Evolutionary conservation across 1,140 invertebrate species (phyloP).

Genomic region (Stegodyphus dumicola): DNA sequence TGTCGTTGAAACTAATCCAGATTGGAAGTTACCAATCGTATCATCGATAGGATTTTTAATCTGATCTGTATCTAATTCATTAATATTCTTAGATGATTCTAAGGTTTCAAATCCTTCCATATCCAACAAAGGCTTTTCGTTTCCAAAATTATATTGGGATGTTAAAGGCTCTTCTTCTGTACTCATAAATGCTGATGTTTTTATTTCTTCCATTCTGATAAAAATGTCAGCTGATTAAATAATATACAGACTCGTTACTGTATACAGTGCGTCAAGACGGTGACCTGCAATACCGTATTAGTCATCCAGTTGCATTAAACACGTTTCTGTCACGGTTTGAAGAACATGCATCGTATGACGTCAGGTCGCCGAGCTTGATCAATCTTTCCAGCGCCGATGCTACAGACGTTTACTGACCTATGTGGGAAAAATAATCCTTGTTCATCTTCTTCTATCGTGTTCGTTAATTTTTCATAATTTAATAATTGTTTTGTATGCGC

Average conservation of each 20-base stretch:
- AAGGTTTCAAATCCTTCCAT: conserved; percentile 48
- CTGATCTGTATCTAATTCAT: conserved; percentile 13
- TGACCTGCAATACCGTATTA: conserved; percentile 28
- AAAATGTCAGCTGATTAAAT: neutral
- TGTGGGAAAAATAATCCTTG: conserved; percentile 32
- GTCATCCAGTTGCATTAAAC: conserved; percentile 54
- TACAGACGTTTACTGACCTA: conserved; percentile 1
- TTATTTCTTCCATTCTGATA: conserved; percentile 45
- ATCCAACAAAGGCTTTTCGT: conserved; percentile 44
- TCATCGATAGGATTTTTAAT: neutral
- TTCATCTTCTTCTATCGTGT: conserved; percentile 27
- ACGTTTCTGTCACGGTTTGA: conserved; percentile 58
- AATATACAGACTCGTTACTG: neutral
- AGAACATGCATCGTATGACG: conserved; percentile 56
- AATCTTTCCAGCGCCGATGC: conserved; percentile 25
- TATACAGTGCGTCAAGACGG: conserved; percentile 3
- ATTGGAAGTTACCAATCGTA: conserved; percentile 10
- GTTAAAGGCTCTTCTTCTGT: conserved; percentile 30
- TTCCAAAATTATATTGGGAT: conserved; percentile 11
- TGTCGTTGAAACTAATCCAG: conserved; percentile 49
- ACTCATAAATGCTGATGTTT: conserved; percentile 24
- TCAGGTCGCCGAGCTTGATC: conserved; percentile 54
- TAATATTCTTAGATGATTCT: conserved; percentile 19
- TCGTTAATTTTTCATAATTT: too few relatives aligned
- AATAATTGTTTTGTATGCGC: too few relatives aligned